Conservation (phyloP, 2,888 invertebrate genomes). For the Pseudococcus longispinus region DNA sequence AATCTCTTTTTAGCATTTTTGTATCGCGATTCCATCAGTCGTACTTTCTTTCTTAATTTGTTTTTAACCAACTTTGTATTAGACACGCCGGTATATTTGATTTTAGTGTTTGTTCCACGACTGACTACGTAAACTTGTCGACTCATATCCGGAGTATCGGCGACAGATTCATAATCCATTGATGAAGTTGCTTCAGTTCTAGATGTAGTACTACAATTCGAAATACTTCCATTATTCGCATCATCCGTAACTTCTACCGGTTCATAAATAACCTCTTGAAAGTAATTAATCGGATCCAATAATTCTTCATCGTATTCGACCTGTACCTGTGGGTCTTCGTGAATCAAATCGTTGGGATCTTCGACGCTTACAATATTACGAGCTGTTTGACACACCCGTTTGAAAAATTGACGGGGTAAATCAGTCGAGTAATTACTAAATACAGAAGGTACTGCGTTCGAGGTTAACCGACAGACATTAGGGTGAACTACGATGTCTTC, state of each 20-base stretch:
- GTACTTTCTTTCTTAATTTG: constrained; percentile 25
- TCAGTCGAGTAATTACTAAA: constrained; percentile 38
- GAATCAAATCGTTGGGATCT: background rate
- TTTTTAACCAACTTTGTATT: background rate
- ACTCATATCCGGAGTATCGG: background rate
- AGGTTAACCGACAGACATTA: constrained; percentile 38
- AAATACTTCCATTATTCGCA: background rate
- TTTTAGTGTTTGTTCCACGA: constrained; percentile 18
- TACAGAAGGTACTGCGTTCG: constrained; percentile 44
- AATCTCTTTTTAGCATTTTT: background rate
- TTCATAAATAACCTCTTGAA: constrained; percentile 18
- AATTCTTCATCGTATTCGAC: background rate
- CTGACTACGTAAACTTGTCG: background rate
- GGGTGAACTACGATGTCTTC: constrained; percentile 49
- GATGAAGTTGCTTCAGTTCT: background rate
- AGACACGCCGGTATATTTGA: constrained; percentile 28
- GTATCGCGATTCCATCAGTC: background rate
- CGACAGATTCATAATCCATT: background rate
- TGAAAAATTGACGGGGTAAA: constrained; percentile 50
- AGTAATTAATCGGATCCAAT: too few relatives aligned
- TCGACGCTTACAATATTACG: background rate
- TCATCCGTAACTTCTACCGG: background rate
- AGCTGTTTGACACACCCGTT: constrained; percentile 40
- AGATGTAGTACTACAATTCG: background rate
- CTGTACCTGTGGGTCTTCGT: background rate